Evolutionary conservation across 2,113 vertebrate species (phyloP).

Genomic region (Pelmatolapia mariae): DNA sequence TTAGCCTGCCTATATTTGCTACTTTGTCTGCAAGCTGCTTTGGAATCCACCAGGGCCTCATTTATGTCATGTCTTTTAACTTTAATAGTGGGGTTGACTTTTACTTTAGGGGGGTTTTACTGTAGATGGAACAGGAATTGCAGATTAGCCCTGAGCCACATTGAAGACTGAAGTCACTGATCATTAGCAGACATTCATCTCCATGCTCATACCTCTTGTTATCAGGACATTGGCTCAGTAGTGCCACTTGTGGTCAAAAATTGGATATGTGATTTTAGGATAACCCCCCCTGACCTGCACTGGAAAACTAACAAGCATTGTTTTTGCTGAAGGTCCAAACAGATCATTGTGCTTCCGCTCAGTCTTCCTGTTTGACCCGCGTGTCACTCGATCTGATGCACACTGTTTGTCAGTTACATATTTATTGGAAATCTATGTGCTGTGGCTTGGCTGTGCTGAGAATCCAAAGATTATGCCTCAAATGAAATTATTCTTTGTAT

Average conservation of each 20-base stretch:
- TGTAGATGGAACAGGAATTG: neutral
- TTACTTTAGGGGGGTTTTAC: rapidly evolving
- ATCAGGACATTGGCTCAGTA: neutral
- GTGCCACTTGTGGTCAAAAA: neutral
- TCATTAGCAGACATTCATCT: neutral
- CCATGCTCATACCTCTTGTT: neutral
- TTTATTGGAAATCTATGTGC: conserved; percentile 33
- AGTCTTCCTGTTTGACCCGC: neutral
- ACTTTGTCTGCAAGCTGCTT: neutral
- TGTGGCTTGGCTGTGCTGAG: neutral
- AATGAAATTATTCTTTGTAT: neutral
- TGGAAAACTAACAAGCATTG: neutral
- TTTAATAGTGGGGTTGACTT: rapidly evolving
- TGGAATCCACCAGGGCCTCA: neutral
- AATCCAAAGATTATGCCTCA: neutral
- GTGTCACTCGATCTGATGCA: neutral
- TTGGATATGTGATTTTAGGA: neutral
- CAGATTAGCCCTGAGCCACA: neutral
- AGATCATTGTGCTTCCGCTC: neutral
- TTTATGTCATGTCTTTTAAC: neutral
- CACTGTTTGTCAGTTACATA: neutral
- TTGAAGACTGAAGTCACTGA: neutral
- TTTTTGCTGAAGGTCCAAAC: neutral
- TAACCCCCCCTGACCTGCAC: neutral
- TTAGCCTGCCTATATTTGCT: neutral